Evolutionary conservation across 2,113 vertebrate species (phyloP).

Genomic region (Labeo catla): DNA sequence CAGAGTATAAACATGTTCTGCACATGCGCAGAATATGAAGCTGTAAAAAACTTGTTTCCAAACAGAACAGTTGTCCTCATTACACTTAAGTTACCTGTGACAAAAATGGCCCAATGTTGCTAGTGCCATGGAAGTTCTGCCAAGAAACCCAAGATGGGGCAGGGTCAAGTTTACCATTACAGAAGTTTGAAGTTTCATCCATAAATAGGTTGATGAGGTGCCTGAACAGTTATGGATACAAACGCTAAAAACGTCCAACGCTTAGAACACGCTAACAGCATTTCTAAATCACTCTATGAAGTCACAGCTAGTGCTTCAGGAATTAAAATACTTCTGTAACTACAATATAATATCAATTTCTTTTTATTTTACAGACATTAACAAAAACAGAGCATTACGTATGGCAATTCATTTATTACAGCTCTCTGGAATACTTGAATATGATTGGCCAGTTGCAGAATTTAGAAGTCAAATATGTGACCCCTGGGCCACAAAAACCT

Average conservation of each 20-base stretch:
- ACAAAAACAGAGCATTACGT: not conserved
- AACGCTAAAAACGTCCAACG: constrained; percentile 39
- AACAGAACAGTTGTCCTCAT: constrained; percentile 45
- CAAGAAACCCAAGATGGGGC: constrained; percentile 48
- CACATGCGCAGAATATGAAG: not conserved
- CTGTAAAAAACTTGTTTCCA: constrained; percentile 32
- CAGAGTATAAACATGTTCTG: not conserved
- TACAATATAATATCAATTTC: not conserved
- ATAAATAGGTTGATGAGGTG: constrained; percentile 55
- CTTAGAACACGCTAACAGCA: constrained; percentile 17
- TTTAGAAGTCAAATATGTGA: not conserved
- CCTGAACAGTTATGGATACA: constrained; percentile 42
- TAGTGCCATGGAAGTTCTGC: constrained; percentile 56
- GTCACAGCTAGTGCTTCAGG: constrained; percentile 17
- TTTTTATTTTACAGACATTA: not conserved
- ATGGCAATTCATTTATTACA: not conserved
- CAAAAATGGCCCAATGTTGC: constrained; percentile 61
- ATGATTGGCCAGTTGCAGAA: not conserved
- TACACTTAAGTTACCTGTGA: constrained; percentile 51
- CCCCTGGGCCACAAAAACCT: no score
- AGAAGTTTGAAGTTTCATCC: constrained; percentile 58
- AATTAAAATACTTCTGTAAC: not conserved
- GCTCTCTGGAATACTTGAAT: not conserved
- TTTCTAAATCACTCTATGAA: constrained; percentile 28
- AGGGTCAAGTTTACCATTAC: constrained; percentile 56